phyloP scores from a whole-genome alignment of 2,797 vertebrate genomes.

The Gila robusta region DNA sequence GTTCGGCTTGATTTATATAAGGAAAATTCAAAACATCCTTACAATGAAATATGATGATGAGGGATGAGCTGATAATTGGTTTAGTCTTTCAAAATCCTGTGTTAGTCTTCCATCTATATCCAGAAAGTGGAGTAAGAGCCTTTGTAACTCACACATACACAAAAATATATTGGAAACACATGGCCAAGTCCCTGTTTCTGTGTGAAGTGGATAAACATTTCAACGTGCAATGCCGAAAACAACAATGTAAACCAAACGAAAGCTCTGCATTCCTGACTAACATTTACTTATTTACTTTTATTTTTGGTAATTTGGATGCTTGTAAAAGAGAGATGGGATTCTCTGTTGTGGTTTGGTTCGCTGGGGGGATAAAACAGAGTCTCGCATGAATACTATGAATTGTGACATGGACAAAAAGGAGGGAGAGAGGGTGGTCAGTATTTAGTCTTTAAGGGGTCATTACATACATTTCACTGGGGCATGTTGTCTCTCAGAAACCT shows the following conservation, averaged over 20 bases:
- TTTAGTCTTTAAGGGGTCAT: slow-evolving; percentile 10
- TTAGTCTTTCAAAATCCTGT: slow-evolving; percentile 17
- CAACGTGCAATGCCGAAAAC: slow-evolving; percentile 42
- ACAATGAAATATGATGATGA: slow-evolving; percentile 20
- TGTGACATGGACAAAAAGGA: slow-evolving; percentile 6
- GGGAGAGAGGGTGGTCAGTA: not conserved
- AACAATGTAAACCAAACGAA: slow-evolving; percentile 40
- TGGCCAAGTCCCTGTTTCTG: slow-evolving; percentile 48
- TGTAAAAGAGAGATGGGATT: slow-evolving; percentile 39
- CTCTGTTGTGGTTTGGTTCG: slow-evolving; percentile 43
- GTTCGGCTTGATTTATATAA: slow-evolving; percentile 38
- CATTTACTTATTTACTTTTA: slow-evolving; percentile 42
- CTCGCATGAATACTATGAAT: slow-evolving; percentile 3
- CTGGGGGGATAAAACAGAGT: slow-evolving; percentile 29
- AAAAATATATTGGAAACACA: slow-evolving; percentile 56
- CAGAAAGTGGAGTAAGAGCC: slow-evolving; percentile 40
- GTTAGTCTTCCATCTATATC: slow-evolving; percentile 21
- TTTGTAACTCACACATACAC: slow-evolving; percentile 42
- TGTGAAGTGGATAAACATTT: slow-evolving; percentile 53
- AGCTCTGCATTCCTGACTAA: slow-evolving; percentile 43
- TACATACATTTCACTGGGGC: slow-evolving; percentile 21
- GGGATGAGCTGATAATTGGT: slow-evolving; percentile 46
- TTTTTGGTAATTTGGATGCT: slow-evolving; percentile 44
- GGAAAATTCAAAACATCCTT: slow-evolving; percentile 39
- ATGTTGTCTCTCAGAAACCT: slow-evolving; percentile 21